Base-by-base conservation (phyloP, 2,888 invertebrate genomes). In the Julus scanicus region DNA sequence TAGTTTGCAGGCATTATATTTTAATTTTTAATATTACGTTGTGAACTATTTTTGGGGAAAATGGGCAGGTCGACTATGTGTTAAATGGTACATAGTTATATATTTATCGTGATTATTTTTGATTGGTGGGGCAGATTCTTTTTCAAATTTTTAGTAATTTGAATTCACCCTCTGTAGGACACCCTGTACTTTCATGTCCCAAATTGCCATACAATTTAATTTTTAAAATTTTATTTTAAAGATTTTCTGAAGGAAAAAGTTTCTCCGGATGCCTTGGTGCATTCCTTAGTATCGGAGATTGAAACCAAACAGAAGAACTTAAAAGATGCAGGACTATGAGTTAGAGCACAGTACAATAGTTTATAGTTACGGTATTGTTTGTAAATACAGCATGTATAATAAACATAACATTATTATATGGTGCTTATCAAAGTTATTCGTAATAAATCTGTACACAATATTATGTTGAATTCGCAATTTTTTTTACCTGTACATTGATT, bases 231-330 rank as follows among this genome's bases (percentile, higher is more conserved):
- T 85, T 48, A 39, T 5, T 85, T 85, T 20, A 6, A 37, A 0
- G 95, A 96, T 90, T 97, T 97, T 91, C 93, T 98, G 84, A 94
- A 95, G 89, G 94, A 95, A 87, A 95, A 95, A 89, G 95, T 97
- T 4, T 96, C 95, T 0, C 95, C 97, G 0, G 93, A 94, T 63
- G 94, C 95, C 89, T 93, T 98, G n/a, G 96, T 97, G 0, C 94
- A 95, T 89, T 96, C 97, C n/a, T 93, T 98, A 15, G 94, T 96
- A 49, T 90, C 91, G 80, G 93, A 93, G 89, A 89, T 93, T 8
- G 91, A 91, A n/a, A 15, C 86, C 20, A 86, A 86, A n/a, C 86
- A 53, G 49, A 48, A 86, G 6, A 48, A 39, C 85, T 85, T 17
- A 37, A 48, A 85, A n/a, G 40, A 85, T 8, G 20, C 71, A 29